These are phyloP conservation scores for Acanthosoma haemorrhoidale DNA, from an alignment of 2,888 invertebrate genomes.

Conservation along the genomic window DNA sequence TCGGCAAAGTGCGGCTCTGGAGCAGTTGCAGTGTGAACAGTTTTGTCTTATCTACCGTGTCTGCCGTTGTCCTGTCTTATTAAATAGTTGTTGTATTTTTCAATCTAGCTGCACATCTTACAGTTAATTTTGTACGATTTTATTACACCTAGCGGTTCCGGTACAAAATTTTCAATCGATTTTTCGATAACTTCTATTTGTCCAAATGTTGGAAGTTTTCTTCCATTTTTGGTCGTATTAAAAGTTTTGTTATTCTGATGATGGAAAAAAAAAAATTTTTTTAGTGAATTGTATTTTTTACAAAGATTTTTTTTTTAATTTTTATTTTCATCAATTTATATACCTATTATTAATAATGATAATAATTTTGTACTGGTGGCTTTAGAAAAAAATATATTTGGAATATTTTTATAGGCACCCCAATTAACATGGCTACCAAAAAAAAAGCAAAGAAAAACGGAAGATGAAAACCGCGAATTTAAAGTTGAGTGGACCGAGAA, in stretches of 20 bases:
- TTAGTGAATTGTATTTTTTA: too few relatives aligned
- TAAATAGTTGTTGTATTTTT: slow-evolving; percentile 18
- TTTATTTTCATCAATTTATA: too few relatives aligned
- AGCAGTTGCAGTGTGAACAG: slow-evolving; percentile 20
- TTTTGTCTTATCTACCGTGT: slow-evolving; percentile 20
- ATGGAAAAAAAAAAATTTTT: too few relatives aligned
- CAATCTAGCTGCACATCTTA: slow-evolving; percentile 22
- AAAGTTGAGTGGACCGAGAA: slow-evolving; percentile 33
- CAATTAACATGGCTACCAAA: slow-evolving; percentile 20
- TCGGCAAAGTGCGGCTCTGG: too few relatives aligned
- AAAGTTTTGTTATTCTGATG: too few relatives aligned
- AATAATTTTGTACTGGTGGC: too few relatives aligned
- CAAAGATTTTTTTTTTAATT: background rate
- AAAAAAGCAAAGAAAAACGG: slow-evolving; percentile 38
- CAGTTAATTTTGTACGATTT: slow-evolving; percentile 15
- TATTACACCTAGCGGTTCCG: slow-evolving; percentile 17
- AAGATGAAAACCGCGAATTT: slow-evolving; percentile 37
- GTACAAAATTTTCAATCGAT: slow-evolving; percentile 15
- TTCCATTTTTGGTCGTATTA: too few relatives aligned
- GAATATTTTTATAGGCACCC: background rate
- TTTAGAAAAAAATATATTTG: background rate
- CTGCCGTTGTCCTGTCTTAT: slow-evolving; percentile 6
- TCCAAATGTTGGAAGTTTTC: slow-evolving; percentile 12
- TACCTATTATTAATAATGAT: too few relatives aligned
- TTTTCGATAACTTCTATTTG: slow-evolving; percentile 20